Evolutionary conservation across 92 coral and sea anemone genomes (phyloP).

Genomic region (Epizoanthus ramosus): DNA sequence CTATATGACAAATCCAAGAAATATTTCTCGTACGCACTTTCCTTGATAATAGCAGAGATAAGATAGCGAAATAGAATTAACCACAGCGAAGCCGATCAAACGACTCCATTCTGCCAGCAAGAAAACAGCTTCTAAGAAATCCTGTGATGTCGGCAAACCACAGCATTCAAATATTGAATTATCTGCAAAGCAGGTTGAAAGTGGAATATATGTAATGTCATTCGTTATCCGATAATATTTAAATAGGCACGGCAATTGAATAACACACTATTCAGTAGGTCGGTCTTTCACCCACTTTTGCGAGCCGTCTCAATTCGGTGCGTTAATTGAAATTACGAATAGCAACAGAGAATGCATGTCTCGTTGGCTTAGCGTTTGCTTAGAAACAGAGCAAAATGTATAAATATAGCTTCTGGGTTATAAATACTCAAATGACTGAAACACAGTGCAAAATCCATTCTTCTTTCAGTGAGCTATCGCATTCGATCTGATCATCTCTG

Average conservation of each 20-base stretch:
- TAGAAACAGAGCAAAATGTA: no score
- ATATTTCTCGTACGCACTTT: conserved; percentile 1
- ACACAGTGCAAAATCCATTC: neutral
- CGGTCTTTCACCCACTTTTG: neutral
- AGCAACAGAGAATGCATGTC: neutral
- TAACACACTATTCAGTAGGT: neutral
- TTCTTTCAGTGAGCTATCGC: neutral
- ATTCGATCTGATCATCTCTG: neutral
- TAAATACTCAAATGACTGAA: neutral
- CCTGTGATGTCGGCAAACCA: conserved; percentile 20
- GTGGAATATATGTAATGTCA: neutral
- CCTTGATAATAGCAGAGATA: conserved; percentile 21
- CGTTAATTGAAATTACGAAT: neutral
- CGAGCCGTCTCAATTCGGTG: neutral
- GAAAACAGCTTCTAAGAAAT: conserved; percentile 11
- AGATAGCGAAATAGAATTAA: conserved; percentile 13
- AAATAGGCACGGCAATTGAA: neutral
- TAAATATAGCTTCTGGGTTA: neutral
- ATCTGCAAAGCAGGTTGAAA: conserved; percentile 4
- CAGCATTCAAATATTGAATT: conserved; percentile 30
- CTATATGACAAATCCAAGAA: neutral
- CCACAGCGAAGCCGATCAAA: conserved; percentile 14
- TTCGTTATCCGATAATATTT: conserved; percentile 18
- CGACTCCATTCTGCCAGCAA: neutral
- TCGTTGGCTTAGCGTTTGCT: neutral